Conservation (phyloP, 2,113 vertebrate genomes). For the Noctilio leporinus region DNA sequence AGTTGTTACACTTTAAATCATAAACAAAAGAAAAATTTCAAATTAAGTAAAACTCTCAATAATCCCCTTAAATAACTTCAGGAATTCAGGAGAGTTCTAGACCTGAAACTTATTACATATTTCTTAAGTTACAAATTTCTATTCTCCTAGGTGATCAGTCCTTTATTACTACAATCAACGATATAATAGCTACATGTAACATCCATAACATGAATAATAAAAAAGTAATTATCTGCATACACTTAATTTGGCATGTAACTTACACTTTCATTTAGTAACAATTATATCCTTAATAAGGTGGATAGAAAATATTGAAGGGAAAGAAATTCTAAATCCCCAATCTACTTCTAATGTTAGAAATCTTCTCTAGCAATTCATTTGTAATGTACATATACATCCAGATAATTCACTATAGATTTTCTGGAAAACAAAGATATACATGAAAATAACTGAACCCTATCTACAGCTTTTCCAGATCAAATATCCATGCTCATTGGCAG, state of each 20-base stretch:
- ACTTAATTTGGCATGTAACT: not conserved
- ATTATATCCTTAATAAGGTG: not conserved
- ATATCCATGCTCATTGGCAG: not conserved
- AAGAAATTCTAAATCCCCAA: not conserved
- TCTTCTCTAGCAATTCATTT: not conserved
- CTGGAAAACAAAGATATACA: not conserved
- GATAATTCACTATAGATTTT: not conserved
- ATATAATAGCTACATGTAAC: not conserved
- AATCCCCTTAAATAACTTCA: constrained; percentile 16
- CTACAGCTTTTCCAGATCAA: not conserved
- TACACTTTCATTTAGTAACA: not conserved
- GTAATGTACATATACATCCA: not conserved
- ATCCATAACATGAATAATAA: not conserved
- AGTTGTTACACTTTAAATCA: constrained; percentile 1
- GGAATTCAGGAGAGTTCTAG: not conserved
- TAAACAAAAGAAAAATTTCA: not conserved
- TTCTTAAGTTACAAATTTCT: not conserved
- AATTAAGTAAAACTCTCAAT: not conserved
- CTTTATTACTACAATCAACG: not conserved
- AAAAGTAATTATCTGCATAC: not conserved
- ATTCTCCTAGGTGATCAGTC: not conserved
- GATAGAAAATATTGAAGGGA: not conserved
- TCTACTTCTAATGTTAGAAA: not conserved
- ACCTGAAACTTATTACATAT: not conserved
- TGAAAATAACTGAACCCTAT: not conserved